phyloP scores from a whole-genome alignment of 2,888 invertebrate species.

The Athrips mouffetella region DNA sequence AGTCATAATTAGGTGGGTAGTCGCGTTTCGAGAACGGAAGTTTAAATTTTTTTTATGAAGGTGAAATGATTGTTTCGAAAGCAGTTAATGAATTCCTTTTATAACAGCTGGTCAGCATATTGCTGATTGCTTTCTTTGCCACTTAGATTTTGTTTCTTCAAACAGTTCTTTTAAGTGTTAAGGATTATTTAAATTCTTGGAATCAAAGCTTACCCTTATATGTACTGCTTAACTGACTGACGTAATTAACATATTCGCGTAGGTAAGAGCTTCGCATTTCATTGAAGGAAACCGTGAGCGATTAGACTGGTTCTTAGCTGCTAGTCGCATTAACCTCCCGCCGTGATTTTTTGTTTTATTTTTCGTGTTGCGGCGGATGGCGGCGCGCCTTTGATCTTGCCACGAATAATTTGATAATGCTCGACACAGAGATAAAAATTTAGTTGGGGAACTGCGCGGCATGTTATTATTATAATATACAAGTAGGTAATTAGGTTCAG shows the following conservation, averaged over 20 bases:
- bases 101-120: background rate
- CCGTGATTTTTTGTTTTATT: constrained; percentile 30
- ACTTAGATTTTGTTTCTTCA: too few species aligned
- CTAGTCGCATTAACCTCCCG: constrained; percentile 31
- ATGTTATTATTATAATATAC: constrained; percentile 5
- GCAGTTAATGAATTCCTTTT: background rate
- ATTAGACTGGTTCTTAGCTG: constrained; percentile 26
- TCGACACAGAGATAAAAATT: constrained; percentile 42
- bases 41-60: constrained; percentile 32
- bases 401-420: constrained; percentile 45
- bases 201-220: background rate
- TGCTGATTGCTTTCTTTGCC: background rate
- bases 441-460: background rate
- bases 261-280: constrained; percentile 19
- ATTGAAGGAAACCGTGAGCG: constrained; percentile 27
- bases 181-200: background rate
- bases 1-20: constrained; percentile 45
- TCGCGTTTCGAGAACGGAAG: constrained; percentile 37
- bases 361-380: constrained; percentile 27
- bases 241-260: constrained; percentile 5
- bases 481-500: constrained; percentile 7
- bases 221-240: background rate
- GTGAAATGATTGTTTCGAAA: constrained; percentile 13
- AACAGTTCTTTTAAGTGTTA: too few species aligned
- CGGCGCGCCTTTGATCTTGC: constrained; percentile 29